Evolutionary conservation across 2,888 invertebrate species (phyloP).

Genomic region (Masnerella sp.): DNA sequence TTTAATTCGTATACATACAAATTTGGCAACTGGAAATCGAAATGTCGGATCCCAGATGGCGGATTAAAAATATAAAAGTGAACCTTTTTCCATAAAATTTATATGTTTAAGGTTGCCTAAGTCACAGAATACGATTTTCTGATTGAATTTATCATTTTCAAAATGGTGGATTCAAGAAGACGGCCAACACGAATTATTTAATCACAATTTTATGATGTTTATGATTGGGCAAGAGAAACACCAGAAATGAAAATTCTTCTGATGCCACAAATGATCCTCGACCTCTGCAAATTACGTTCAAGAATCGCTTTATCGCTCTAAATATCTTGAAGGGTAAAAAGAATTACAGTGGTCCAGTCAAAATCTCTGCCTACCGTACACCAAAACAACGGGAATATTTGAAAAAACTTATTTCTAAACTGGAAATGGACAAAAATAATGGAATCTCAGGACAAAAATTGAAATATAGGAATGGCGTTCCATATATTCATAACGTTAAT

Average conservation of each 20-base stretch:
- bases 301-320: neutral
- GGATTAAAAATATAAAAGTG: too few species aligned
- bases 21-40: too few species aligned
- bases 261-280: neutral
- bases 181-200: too few species aligned
- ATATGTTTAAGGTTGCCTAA: too few species aligned
- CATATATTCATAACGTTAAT: neutral
- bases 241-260: neutral
- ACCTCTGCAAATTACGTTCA: neutral
- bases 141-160: too few species aligned
- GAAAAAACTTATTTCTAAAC: neutral
- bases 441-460: neutral
- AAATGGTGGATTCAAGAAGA: too few species aligned
- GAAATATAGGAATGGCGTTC: constrained; percentile 5
- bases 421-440: neutral
- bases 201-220: too few species aligned
- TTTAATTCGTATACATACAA: too few species aligned
- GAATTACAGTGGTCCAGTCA: neutral
- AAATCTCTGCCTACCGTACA: constrained; percentile 1
- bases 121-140: too few species aligned
- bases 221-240: too few species aligned
- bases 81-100: too few species aligned
- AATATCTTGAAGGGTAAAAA: neutral
- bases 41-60: too few species aligned
- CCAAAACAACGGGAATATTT: neutral